A percentile compares a stretch with the other conserved stretches of the same genome.
phyloP scores from a whole-genome alignment of 2,888 invertebrate species.

The Macropis europaea region DNA sequence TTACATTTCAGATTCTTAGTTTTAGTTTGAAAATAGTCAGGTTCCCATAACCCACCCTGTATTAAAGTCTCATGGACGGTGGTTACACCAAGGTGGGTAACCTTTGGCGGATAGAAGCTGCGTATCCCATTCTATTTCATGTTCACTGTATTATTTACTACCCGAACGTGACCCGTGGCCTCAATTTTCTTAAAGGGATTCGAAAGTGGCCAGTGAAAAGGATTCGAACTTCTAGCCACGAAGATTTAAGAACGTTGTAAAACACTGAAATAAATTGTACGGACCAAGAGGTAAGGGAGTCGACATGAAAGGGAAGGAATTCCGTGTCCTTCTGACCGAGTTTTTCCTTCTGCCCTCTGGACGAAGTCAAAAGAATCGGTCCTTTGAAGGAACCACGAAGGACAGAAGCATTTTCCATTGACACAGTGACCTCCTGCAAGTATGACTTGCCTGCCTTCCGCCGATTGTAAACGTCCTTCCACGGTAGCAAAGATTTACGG shows the following conservation, averaged over 20 bases:
- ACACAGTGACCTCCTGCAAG: slow-evolving; percentile 24
- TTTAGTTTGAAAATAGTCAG: too few relatives aligned
- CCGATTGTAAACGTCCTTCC: slow-evolving; percentile 16
- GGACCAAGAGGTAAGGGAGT: background rate
- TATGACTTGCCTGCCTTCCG: background rate
- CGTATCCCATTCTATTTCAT: background rate
- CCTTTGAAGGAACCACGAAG: slow-evolving; percentile 3
- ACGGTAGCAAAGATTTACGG: slow-evolving; percentile 29
- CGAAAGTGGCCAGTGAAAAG: slow-evolving; percentile 25
- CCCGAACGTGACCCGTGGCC: slow-evolving; percentile 15
- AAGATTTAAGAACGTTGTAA: slow-evolving; percentile 50
- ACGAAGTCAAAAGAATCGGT: slow-evolving; percentile 4
- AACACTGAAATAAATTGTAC: slow-evolving; percentile 27
- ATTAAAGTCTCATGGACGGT: background rate
- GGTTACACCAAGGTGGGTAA: background rate
- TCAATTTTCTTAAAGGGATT: background rate
- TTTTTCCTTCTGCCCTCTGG: slow-evolving; percentile 23
- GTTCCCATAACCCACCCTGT: too few relatives aligned
- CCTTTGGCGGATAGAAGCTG: background rate
- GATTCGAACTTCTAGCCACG: slow-evolving; percentile 7
- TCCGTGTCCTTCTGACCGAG: slow-evolving; percentile 41
- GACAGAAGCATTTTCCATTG: slow-evolving; percentile 11
- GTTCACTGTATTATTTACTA: slow-evolving; percentile 6
- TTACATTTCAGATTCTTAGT: too few relatives aligned
- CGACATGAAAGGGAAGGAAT: background rate